A percentile compares a stretch with the other conserved stretches of the same genome.
phyloP scores from a whole-genome alignment of 2,888 invertebrate species.

The Willowsia nigromaculata region DNA sequence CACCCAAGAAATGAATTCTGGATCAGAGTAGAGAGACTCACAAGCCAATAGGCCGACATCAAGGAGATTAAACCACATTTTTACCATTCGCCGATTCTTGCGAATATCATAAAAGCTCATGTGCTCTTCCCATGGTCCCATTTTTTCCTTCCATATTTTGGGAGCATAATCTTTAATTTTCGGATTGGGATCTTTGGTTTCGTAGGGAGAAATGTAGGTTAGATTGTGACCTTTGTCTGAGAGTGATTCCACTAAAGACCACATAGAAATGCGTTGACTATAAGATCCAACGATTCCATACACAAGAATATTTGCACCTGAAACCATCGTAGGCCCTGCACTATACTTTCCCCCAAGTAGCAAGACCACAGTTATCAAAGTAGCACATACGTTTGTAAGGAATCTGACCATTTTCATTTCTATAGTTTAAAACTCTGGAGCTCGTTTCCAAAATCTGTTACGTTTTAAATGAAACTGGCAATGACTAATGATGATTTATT shows the following conservation, averaged over 20 bases:
- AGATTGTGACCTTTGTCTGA: conserved; percentile 62
- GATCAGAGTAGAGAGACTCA: conserved; percentile 37
- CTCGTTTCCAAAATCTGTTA: no score
- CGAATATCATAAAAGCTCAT: conserved; percentile 25
- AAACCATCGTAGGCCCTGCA: background rate
- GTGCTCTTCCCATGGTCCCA: conserved; percentile 40
- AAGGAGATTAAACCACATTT: background rate
- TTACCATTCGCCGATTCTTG: background rate
- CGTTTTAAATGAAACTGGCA: no score
- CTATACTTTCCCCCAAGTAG: background rate
- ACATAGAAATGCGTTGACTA: conserved; percentile 35
- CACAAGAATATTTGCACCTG: conserved; percentile 49
- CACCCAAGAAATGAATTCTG: conserved; percentile 66
- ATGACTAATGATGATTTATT: no score
- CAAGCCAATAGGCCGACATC: conserved; percentile 21
- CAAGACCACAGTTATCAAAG: background rate
- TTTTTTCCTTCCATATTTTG: background rate
- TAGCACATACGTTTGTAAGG: background rate
- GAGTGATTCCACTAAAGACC: conserved; percentile 45
- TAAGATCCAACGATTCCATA: conserved; percentile 34
- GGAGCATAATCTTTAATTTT: conserved; percentile 2
- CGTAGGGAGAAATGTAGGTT: conserved; percentile 45
- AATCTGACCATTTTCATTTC: background rate
- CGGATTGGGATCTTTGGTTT: background rate
- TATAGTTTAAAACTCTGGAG: no score